These are phyloP conservation scores for Dermatemys mawii DNA, from an alignment of 2,113 vertebrate genomes.

Conservation along the genomic window DNA sequence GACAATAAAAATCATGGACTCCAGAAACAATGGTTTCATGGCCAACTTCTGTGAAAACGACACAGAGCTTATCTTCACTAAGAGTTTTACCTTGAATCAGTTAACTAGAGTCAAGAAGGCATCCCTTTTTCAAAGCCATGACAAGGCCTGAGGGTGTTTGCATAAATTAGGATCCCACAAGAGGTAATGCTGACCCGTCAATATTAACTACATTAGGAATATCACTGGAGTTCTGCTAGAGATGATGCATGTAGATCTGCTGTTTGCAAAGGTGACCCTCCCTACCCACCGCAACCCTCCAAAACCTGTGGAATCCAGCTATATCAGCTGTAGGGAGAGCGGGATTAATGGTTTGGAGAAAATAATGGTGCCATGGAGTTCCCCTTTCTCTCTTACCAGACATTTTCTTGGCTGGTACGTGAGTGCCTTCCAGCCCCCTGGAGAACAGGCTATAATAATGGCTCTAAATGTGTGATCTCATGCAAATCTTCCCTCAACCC, in stretches of 20 bases:
- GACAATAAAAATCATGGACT: too few relatives aligned
- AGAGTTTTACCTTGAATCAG: background rate
- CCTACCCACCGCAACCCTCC: background rate
- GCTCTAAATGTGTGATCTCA: constrained; percentile 50
- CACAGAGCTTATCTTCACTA: background rate
- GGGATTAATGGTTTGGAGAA: background rate
- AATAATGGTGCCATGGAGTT: background rate
- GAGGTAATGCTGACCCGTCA: background rate
- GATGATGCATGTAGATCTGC: background rate
- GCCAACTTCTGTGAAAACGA: background rate
- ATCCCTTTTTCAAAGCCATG: background rate
- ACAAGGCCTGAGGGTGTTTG: background rate
- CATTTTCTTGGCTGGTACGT: constrained; percentile 17
- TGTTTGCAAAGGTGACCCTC: background rate
- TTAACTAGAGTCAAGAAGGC: background rate
- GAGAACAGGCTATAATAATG: constrained; percentile 55
- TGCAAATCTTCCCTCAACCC: constrained; percentile 50
- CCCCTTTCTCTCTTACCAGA: background rate
- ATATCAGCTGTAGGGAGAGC: background rate
- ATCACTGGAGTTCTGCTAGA: background rate
- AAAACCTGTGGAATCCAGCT: background rate
- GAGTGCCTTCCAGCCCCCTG: constrained; percentile 1
- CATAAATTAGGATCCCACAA: background rate
- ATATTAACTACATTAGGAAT: background rate
- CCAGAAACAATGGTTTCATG: too few relatives aligned